phyloP scores from a whole-genome alignment of 2,113 vertebrate genomes.

The Vanacampus margaritifer region DNA sequence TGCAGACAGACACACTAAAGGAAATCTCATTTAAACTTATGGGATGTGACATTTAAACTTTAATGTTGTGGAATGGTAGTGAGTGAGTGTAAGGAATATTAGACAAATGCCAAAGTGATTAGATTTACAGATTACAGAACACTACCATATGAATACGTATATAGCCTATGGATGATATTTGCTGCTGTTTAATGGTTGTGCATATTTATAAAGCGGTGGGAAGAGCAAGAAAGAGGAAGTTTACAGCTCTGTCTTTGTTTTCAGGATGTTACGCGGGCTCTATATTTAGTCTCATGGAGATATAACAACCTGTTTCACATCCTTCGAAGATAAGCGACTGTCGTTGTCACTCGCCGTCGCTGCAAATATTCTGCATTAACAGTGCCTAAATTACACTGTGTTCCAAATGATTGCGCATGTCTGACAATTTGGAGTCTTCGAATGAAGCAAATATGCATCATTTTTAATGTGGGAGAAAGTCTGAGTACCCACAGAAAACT shows the following conservation, averaged over 20 bases:
- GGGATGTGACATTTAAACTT: background rate
- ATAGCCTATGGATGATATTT: background rate
- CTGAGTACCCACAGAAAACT: background rate
- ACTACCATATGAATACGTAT: background rate
- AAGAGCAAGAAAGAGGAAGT: conserved; percentile 50
- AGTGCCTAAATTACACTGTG: background rate
- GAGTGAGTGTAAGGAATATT: background rate
- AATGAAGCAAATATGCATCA: background rate
- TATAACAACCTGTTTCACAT: conserved; percentile 35
- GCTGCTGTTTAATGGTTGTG: conserved; percentile 28
- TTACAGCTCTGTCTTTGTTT: conserved; percentile 51
- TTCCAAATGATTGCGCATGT: background rate
- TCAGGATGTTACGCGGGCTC: conserved; percentile 48
- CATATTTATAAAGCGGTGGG: conserved; percentile 50
- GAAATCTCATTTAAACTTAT: no score
- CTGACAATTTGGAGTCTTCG: background rate
- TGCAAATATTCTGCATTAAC: conserved; percentile 13
- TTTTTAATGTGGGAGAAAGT: background rate
- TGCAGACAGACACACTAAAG: no score
- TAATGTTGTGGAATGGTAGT: background rate
- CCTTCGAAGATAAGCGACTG: conserved; percentile 23
- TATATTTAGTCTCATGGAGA: conserved; percentile 53
- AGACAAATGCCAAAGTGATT: background rate
- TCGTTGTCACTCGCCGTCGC: background rate
- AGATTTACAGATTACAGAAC: background rate